phyloP scores from a whole-genome alignment of 2,888 invertebrate species.

The Helobdella robusta region DNA sequence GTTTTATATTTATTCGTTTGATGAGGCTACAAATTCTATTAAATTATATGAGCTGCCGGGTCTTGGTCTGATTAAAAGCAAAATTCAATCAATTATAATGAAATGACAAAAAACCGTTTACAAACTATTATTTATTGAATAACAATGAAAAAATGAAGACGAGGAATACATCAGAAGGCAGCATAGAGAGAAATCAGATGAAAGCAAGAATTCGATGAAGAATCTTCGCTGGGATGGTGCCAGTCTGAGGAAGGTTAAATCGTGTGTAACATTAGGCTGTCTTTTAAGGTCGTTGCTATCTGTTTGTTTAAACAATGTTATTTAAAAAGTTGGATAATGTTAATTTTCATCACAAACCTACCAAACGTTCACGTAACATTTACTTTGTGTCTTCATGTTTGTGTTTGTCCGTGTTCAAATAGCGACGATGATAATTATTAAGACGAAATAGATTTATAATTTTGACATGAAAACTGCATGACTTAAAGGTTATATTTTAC shows the following conservation, averaged over 20 bases:
- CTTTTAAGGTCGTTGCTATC: not conserved
- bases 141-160: too few relatives aligned
- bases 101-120: too few relatives aligned
- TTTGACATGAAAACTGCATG: too few relatives aligned
- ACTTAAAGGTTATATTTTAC: too few relatives aligned
- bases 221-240: slow-evolving; percentile 47
- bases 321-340: not conserved
- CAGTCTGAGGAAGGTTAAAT: slow-evolving; percentile 45
- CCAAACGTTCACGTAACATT: too few relatives aligned
- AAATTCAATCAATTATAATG: too few relatives aligned
- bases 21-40: not conserved
- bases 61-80: not conserved
- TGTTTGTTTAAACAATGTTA: not conserved
- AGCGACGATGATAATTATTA: too few relatives aligned
- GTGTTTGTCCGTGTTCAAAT: too few relatives aligned
- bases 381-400: too few relatives aligned
- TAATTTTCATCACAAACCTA: not conserved
- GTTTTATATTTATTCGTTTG: not conserved
- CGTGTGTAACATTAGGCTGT: not conserved
- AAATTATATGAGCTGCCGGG: not conserved
- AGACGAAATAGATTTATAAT: too few relatives aligned
- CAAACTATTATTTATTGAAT: too few relatives aligned
- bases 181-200: slow-evolving; percentile 41
- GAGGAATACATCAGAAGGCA: slow-evolving; percentile 48
- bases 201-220: slow-evolving; percentile 37